Base-by-base conservation (phyloP, 2,888 invertebrate genomes). In the Lobophora halterata region DNA sequence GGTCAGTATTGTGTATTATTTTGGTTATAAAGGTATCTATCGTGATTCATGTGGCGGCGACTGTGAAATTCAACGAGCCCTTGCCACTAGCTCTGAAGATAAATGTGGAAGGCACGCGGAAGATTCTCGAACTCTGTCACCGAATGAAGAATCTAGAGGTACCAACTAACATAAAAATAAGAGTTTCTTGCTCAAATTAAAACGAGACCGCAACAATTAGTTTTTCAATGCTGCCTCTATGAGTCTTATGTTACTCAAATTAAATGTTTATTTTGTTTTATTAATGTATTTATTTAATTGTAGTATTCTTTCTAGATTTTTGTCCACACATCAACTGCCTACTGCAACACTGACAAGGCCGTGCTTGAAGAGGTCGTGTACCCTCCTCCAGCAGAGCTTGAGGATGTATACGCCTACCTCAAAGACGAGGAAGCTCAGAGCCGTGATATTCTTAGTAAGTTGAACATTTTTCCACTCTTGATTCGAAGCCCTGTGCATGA, bases 1-100 rank as follows among this genome's bases (percentile, higher is more conserved):
- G n/a, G n/a, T n/a, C n/a, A n/a, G n/a, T n/a, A n/a, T n/a, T n/a
- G n/a, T n/a, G n/a, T n/a, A n/a, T n/a, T n/a, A n/a, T n/a, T n/a
- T n/a, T n/a, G n/a, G n/a, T n/a, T n/a, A n/a, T n/a, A n/a, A n/a
- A 94, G 78, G 68, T 75, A 0, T 71, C 78, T 0, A 49, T 74
- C 0, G 64, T 77, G 1, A 68, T 78, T 2, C 77, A 79, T 36
- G 45, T 61, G 1, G 80, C 76, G 1, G 79, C 80, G 0, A 59
- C 66, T 0, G 38, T 75, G 0, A 73, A 62, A 27, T 66, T 79
- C 18, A 63, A 57, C 3, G 69, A 69, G 6, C 54, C 65, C 0
- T 33, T 79, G 1, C 44, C 60, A 2, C 20, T 28, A 0, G 66
- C 70, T 0, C 42, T 76, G 25, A 52, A 52, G 1, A 37, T 56